phyloP scores from a whole-genome alignment of 92 coral and sea anemone genomes.

The Parazoanthus swiftii region DNA sequence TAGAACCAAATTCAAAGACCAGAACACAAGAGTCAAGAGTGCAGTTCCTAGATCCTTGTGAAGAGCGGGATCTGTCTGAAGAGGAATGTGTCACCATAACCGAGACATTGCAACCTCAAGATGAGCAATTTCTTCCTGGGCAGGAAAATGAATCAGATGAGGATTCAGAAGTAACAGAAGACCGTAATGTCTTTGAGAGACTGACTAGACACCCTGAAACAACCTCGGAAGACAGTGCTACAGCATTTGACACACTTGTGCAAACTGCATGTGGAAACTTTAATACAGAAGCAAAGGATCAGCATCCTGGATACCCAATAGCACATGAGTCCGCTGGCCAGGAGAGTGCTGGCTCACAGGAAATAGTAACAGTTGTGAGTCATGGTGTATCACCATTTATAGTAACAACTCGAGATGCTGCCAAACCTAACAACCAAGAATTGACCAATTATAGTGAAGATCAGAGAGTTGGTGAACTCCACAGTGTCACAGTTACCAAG shows the following conservation, averaged over 20 bases:
- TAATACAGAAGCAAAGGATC: constrained; percentile 34
- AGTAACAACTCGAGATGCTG: background rate
- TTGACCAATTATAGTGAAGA: background rate
- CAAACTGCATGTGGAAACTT: constrained; percentile 82
- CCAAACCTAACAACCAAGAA: constrained; percentile 7
- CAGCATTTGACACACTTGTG: constrained; percentile 78
- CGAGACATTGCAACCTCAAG: background rate
- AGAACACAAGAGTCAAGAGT: background rate
- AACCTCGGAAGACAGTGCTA: constrained; percentile 29
- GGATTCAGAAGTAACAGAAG: background rate
- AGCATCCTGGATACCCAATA: background rate
- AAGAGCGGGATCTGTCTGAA: background rate
- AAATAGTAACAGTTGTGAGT: constrained; percentile 22
- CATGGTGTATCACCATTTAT: constrained; percentile 16
- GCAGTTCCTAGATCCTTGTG: background rate
- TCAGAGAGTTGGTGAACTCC: background rate
- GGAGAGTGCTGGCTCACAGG: background rate
- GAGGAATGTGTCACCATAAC: constrained; percentile 15
- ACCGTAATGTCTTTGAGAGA: constrained; percentile 34
- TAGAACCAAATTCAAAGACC: background rate
- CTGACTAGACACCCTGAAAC: constrained; percentile 18
- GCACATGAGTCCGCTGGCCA: background rate
- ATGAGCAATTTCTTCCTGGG: background rate
- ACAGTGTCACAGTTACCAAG: background rate
- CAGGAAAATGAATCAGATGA: background rate